Evolutionary conservation across 2,888 invertebrate genomes (phyloP).

Genomic region (Cryptocephalus moraei): DNA sequence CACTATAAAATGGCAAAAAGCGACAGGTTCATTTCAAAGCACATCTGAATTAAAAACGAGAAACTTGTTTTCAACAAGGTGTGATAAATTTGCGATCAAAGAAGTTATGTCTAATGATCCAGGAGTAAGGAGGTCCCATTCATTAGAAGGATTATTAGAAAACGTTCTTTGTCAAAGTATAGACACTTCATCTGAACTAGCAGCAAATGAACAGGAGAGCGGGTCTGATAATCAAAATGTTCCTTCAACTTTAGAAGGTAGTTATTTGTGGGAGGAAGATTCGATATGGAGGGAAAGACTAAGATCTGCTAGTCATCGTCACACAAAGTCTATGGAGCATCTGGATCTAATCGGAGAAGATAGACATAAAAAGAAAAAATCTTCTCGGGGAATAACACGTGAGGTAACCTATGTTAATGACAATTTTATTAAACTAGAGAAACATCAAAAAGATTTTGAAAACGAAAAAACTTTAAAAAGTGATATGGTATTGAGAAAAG

Average conservation of each 20-base stretch:
- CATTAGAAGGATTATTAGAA: slow-evolving; percentile 49
- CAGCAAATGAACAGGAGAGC: slow-evolving; percentile 7
- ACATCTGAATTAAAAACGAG: slow-evolving; percentile 37
- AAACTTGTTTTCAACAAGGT: slow-evolving; percentile 32
- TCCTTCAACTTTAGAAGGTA: slow-evolving; percentile 40
- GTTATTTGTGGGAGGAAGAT: slow-evolving; percentile 77
- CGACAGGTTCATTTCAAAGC: slow-evolving; percentile 38
- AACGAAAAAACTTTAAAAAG: slow-evolving; percentile 43
- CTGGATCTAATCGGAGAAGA: slow-evolving; percentile 48
- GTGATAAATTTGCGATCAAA: slow-evolving; percentile 27
- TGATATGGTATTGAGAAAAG: slow-evolving; percentile 28
- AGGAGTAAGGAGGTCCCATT: slow-evolving; percentile 43
- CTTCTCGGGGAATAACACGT: slow-evolving; percentile 43
- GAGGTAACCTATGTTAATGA: slow-evolving; percentile 74
- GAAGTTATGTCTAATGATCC: slow-evolving; percentile 13
- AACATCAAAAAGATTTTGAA: slow-evolving; percentile 27
- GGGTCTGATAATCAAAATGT: slow-evolving; percentile 2
- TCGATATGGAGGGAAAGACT: slow-evolving; percentile 71
- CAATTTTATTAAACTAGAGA: slow-evolving; percentile 42
- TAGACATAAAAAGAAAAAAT: slow-evolving; percentile 26
- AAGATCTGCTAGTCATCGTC: slow-evolving; percentile 66
- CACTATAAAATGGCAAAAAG: slow-evolving; percentile 49
- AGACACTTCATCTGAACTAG: slow-evolving; percentile 11
- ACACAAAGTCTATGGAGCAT: slow-evolving; percentile 75
- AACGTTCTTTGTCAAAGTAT: slow-evolving; percentile 35